phyloP scores from a whole-genome alignment of 2,113 vertebrate species.

The Leptocoma aspasia region DNA sequence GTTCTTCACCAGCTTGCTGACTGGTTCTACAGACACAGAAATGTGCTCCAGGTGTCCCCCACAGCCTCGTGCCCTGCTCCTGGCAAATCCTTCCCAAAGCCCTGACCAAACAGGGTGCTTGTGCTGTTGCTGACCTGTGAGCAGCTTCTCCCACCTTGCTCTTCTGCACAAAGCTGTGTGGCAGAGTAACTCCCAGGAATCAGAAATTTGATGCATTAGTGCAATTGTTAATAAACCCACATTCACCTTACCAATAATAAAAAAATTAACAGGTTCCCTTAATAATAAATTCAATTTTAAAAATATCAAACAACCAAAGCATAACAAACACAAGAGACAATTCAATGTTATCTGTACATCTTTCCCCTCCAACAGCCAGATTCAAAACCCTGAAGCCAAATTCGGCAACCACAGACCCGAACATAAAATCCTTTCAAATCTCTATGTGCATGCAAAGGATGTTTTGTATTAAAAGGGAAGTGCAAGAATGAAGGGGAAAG shows the following conservation, averaged over 20 bases:
- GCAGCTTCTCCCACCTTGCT: neutral
- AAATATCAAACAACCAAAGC: neutral
- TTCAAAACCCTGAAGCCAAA: neutral
- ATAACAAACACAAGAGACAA: neutral
- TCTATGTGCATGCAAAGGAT: neutral
- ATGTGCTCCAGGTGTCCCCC: neutral
- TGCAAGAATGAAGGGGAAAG: neutral
- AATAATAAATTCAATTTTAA: neutral
- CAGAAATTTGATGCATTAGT: neutral
- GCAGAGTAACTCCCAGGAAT: neutral
- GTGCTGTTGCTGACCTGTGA: neutral
- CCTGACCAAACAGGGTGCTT: fast-evolving
- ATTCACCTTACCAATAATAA: neutral
- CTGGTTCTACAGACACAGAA: neutral
- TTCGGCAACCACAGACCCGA: neutral
- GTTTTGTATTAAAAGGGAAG: conserved; percentile 51
- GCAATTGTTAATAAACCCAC: neutral
- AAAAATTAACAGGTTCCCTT: neutral
- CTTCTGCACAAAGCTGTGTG: neutral
- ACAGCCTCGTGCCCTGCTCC: neutral
- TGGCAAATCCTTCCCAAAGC: neutral
- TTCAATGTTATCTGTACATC: neutral
- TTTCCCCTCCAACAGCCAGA: neutral
- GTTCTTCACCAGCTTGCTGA: neutral
- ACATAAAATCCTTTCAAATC: neutral